phyloP scores from a whole-genome alignment of 2,888 invertebrate species.

The Heliconius erato region DNA sequence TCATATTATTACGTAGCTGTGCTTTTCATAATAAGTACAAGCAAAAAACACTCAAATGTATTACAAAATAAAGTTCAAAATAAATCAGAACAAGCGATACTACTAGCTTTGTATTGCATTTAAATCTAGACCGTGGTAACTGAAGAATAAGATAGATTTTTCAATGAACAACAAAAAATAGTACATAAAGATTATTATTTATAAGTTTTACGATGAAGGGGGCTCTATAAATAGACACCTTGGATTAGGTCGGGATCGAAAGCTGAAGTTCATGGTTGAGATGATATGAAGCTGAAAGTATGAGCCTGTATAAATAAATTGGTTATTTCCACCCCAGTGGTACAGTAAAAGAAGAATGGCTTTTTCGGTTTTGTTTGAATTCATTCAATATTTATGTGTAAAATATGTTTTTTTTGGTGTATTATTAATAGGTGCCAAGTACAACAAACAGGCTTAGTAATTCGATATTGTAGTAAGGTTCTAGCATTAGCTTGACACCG shows the following conservation, averaged over 20 bases:
- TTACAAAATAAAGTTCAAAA: slow-evolving; percentile 9
- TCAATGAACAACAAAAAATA: not conserved
- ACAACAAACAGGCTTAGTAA: no score
- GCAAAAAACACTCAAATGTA: slow-evolving; percentile 2
- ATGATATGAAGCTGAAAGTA: slow-evolving; percentile 25
- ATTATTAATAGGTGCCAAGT: no score
- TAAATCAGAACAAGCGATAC: not conserved
- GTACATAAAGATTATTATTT: slow-evolving; percentile 63
- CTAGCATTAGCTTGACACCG: no score
- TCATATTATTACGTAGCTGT: slow-evolving; percentile 38
- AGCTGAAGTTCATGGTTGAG: slow-evolving; percentile 64
- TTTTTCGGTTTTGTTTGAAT: not conserved
- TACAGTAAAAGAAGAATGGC: not conserved
- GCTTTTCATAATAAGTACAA: slow-evolving; percentile 18
- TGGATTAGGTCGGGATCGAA: slow-evolving; percentile 59
- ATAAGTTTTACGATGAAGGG: slow-evolving; percentile 67
- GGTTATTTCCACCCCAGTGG: not conserved
- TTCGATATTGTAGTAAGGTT: no score
- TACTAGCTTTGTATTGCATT: not conserved
- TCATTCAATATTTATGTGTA: not conserved
- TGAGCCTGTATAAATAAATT: slow-evolving; percentile 22
- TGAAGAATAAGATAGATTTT: slow-evolving; percentile 12
- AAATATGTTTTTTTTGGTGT: no score
- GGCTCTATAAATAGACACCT: slow-evolving; percentile 60
- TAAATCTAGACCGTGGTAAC: slow-evolving; percentile 4